Evolutionary conservation across 64 coral and sea anemone genomes (phyloP), one percentile per base, ranked within the genome.

Genomic region (Platygyra sinensis): DNA sequence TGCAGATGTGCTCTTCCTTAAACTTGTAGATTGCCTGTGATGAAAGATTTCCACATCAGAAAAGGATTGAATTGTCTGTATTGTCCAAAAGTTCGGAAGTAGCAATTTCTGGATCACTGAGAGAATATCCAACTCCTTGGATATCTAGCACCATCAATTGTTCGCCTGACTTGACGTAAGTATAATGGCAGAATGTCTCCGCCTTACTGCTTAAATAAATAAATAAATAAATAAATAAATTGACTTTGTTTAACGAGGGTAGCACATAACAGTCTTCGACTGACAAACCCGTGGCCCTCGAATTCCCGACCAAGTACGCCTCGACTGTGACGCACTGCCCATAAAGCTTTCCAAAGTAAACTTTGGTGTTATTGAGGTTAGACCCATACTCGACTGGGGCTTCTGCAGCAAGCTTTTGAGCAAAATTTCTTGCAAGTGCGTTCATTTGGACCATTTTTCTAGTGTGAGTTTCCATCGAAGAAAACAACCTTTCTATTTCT

Each of bases 371-470:
- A n/a, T n/a, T n/a, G n/a, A n/a, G n/a, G n/a, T n/a, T n/a, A n/a
- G n/a, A n/a, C n/a, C n/a, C 77, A 74, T 81, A 81, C 71, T 81
- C 28, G 38, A 77, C 33, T 36, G 33, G 33, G 3, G 33, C 33
- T 75, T 94, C 52, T 17, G 67, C 49, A 67, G 62, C 50, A 67
- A 80, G 59, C 20, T 67, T 80, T 25, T 73, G 17, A 50, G 92
- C 86, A 77, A 94, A 94, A 49, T 94, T 88, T 28, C 87, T 39
- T 31, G 86, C 86, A 20, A 94, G 72, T 2, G 77, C 77, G 25
- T 94, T 88, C 92, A 94, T 94, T 72, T 94, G 92, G 8, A 94
- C 92, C 25, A 83, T 49, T 72, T 94, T 94, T 12, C 92, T 84
- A 12, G 80, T 94, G 30, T 94, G 87, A 28, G 73, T 31, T 32